Evolutionary conservation across 2,797 vertebrate species (phyloP).

Genomic region (Tokudaia tokunoshimensis): DNA sequence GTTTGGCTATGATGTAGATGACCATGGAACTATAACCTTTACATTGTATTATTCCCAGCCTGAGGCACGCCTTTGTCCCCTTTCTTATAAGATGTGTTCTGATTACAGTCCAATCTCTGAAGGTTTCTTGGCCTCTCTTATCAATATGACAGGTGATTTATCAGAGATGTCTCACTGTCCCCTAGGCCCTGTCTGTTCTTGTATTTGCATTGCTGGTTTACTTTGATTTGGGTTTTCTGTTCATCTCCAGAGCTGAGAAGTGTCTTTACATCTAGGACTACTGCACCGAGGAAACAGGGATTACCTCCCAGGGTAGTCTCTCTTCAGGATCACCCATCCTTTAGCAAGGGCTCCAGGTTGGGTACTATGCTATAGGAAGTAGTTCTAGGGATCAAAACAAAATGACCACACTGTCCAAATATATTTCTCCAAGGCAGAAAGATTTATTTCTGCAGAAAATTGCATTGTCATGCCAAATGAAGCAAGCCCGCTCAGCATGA

Average conservation of each 20-base stretch:
- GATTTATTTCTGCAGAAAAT: background rate
- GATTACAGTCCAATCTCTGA: background rate
- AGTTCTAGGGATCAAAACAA: background rate
- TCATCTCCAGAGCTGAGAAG: background rate
- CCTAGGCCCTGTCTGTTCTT: background rate
- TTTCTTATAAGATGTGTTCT: background rate
- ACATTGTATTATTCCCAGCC: background rate
- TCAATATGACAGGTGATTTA: background rate
- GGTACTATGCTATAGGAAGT: background rate
- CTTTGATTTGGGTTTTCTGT: background rate
- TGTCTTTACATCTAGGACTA: background rate
- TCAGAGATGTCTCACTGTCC: background rate
- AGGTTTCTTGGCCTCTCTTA: background rate
- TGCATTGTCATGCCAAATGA: background rate
- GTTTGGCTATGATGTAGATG: background rate
- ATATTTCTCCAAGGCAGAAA: background rate
- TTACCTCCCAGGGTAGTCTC: background rate
- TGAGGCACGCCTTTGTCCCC: background rate
- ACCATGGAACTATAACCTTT: background rate
- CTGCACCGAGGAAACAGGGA: background rate
- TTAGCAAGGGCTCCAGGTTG: background rate
- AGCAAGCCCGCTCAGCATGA: background rate
- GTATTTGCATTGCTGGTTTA: background rate
- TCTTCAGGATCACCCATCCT: background rate
- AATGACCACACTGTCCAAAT: background rate